Base-by-base conservation (phyloP, 2,888 invertebrate species). In the Aspidapion aeneum region DNA sequence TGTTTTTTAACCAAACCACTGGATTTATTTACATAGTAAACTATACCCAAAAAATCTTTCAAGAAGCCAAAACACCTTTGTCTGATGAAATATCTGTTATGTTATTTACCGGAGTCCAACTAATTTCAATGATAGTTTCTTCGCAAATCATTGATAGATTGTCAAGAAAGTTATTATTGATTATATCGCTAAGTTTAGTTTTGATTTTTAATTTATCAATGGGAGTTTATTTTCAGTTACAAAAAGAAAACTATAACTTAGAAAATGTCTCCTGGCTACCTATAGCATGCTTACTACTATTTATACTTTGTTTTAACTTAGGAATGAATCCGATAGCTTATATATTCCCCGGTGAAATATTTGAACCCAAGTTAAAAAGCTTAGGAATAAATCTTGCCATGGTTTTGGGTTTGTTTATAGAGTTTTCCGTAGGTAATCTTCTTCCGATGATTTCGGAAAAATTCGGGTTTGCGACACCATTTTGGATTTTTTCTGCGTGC, bases 321-420 rank as follows among this genome's bases (percentile, higher is more conserved):
- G 86, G 87, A 1, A 85, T 89, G 58, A 92, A 94, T 1, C 89
- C 91, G 0, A 77, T 93, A 49, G 88, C 91, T 0, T 93, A 93
- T 92, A 89, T 91, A 0, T 86, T 93, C 50, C 86, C 91, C 82
- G 88, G 90, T 0, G 94, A 94, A 78, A 85, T 94, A 78, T 88
- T 94, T 77, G 87, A 94, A 22, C 80, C 88, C 0, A 88, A 90
- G 69, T 88, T 91, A 1, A 91, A 91, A 78, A 86, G 90, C 0
- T 81, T 85, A 20, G 90, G 90, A 0, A 64, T 67, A n/a, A 69
- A 71, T 18, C 52, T 70, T 2, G 63, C 65, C 0, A 62, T 66
- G 21, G 63, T 60, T 5, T 19, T 66, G 18, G 67, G 67, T n/a
- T 65, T 71, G 2, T 35, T 66, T 16, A 49, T 64, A 18, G 68